A percentile compares a stretch with the other conserved stretches of the same genome.
These are phyloP conservation scores for Diadema setosum DNA, from an alignment of 35 echinoderm and acorn worm species.

Conservation along the genomic window DNA sequence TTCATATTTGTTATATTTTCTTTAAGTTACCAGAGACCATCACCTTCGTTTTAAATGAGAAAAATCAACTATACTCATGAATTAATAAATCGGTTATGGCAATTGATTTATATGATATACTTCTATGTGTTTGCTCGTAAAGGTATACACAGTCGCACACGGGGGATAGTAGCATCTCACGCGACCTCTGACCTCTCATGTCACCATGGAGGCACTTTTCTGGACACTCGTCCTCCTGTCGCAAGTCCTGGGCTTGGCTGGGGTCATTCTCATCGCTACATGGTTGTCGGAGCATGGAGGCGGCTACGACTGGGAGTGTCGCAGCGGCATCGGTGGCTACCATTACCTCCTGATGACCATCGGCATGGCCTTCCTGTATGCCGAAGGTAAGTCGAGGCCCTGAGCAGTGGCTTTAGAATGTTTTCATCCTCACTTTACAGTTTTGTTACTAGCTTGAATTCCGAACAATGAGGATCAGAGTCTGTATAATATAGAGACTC, in stretches of 20 bases:
- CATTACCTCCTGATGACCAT: conserved; percentile 16
- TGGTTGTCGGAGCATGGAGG: conserved; percentile 19
- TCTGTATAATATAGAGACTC: background rate
- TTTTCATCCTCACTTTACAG: background rate
- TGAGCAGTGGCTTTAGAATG: background rate
- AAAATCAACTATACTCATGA: too few relatives aligned
- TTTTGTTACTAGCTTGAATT: background rate
- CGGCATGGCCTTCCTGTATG: conserved; percentile 15
- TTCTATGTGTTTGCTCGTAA: too few relatives aligned
- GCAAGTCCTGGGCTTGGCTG: background rate
- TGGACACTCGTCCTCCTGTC: background rate
- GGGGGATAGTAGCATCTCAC: too few relatives aligned
- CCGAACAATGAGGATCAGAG: background rate
- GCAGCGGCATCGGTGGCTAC: background rate
- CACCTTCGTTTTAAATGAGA: too few relatives aligned
- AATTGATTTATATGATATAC: too few relatives aligned
- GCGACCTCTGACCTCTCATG: too few relatives aligned
- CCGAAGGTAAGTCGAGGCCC: conserved; percentile 5
- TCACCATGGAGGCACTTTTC: conserved; percentile 13
- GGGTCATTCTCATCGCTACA: background rate
- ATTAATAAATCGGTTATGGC: too few relatives aligned
- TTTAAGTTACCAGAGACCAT: too few relatives aligned
- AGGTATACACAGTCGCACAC: too few relatives aligned
- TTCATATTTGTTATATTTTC: too few relatives aligned
- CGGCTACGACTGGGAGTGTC: conserved; percentile 15